These are phyloP conservation scores for Lamprotornis superbus DNA, from an alignment of 2,113 vertebrate species.

Conservation along the genomic window DNA sequence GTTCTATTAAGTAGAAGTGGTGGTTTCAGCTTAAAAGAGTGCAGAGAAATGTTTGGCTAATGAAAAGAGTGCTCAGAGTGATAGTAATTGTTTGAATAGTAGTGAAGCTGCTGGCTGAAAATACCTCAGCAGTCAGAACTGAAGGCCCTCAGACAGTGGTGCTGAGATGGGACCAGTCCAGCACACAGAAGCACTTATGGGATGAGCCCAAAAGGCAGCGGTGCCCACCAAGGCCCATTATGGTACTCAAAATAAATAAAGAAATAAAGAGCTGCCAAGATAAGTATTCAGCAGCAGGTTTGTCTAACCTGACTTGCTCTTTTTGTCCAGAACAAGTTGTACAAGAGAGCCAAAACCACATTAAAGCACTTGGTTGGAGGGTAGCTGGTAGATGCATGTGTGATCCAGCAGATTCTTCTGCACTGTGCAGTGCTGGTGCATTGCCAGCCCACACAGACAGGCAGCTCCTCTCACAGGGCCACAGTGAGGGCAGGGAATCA, in stretches of 20 bases:
- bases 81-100: slow-evolving; percentile 5
- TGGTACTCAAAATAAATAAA: background rate
- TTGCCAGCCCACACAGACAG: background rate
- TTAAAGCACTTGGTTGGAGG: background rate
- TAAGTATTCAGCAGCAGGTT: background rate
- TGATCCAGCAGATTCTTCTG: background rate
- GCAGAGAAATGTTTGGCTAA: slow-evolving; percentile 46
- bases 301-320: background rate
- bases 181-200: background rate
- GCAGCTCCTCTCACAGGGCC: background rate
- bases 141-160: background rate
- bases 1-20: slow-evolving; percentile 53
- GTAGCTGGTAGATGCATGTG: background rate
- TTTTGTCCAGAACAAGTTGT: background rate
- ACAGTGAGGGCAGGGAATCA: background rate
- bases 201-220: background rate
- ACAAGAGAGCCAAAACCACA: background rate
- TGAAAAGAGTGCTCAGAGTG: slow-evolving; percentile 34
- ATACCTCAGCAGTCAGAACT: background rate
- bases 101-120: background rate
- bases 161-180: background rate
- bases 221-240: background rate
- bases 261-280: background rate
- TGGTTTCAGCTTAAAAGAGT: slow-evolving; percentile 37
- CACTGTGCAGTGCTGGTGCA: fast-evolving